Evolutionary conservation across 2,888 invertebrate genomes (phyloP).

Genomic region (Unio pictorum): DNA sequence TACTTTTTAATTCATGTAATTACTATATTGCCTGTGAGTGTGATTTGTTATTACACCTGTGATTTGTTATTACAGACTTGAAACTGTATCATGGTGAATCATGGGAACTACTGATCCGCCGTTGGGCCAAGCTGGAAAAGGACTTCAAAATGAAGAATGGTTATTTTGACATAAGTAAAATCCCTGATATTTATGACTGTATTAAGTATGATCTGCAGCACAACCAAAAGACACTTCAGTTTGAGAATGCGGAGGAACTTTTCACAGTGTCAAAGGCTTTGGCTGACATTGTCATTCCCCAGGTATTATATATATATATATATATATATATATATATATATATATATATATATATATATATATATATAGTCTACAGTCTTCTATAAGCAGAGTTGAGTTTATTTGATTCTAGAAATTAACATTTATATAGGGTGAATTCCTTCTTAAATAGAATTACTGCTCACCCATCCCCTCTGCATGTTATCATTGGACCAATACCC

Average conservation of each 20-base stretch:
- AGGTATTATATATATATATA: conserved; percentile 75
- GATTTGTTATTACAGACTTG: conserved; percentile 78
- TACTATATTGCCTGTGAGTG: too few species aligned
- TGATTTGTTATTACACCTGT: too few species aligned
- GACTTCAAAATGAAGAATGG: conserved; percentile 95
- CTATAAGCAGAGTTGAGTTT: too few species aligned
- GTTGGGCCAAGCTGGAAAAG: conserved; percentile 98
- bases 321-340: too few species aligned
- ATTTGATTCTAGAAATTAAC: too few species aligned
- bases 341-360: too few species aligned
- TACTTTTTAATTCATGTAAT: too few species aligned
- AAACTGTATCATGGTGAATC: conserved; percentile 98
- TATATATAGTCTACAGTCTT: too few species aligned
- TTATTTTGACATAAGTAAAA: conserved; percentile 95
- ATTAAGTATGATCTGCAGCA: conserved; percentile 98
- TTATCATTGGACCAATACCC: too few species aligned
- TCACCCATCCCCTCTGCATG: too few species aligned
- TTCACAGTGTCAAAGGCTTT: conserved; percentile 97
- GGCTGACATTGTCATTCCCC: conserved; percentile 99
- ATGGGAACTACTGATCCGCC: conserved; percentile 97
- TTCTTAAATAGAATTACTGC: too few species aligned
- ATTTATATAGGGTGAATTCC: too few species aligned
- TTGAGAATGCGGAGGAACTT: conserved; percentile 69
- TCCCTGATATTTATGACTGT: conserved; percentile 99
- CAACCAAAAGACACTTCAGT: conserved; percentile 95